Base-by-base conservation (phyloP, 2,888 invertebrate species). In the Julus scandinavius region DNA sequence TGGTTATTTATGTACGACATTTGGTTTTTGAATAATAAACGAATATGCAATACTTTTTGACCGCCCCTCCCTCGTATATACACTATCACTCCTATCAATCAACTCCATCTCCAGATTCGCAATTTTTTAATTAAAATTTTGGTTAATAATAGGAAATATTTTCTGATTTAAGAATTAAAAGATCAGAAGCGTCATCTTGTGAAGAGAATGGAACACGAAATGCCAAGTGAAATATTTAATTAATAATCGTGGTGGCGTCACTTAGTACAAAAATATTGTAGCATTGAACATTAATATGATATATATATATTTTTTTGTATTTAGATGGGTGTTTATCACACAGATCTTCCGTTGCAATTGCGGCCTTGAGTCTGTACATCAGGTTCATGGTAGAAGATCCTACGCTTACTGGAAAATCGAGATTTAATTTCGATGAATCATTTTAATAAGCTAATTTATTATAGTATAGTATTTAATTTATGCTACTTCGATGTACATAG, bases 261-360 rank as follows among this genome's bases (percentile, higher is more conserved):
- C 29, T n/a, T 7, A 29, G 6, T 72, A 9, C 29, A 3, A 58
- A 58, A 13, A 6, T 72, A 72, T 9, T 63, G n/a, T 49, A 5
- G 6, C 85, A 15, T 41, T 49, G 17, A 88, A 38, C n/a, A 49
- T 87, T 88, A 38, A 3, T 40, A 49, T 49, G 15, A 17, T 58
- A 17, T 86, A 86, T 58, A 87, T 87, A 4, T 17, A 17, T 87
- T 84, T 20, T 2, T 2, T 20, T 20, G 0, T 20, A 84, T 45
- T 38, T 88, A 88, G 88, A 49, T 49, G 63, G 29, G 6, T 88
- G 88, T 38, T 63, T 86, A 41, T 29, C 85, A 38, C 88, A 88
- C 63, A 86, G 41, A 88, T 49, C 88, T 38, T n/a, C 85, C 2
- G 88, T 88, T 38, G 88, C 88, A 1, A 29, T 83, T 58, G 86